Base-by-base conservation (phyloP, 2,888 invertebrate genomes). In the Amitus sp. region DNA sequence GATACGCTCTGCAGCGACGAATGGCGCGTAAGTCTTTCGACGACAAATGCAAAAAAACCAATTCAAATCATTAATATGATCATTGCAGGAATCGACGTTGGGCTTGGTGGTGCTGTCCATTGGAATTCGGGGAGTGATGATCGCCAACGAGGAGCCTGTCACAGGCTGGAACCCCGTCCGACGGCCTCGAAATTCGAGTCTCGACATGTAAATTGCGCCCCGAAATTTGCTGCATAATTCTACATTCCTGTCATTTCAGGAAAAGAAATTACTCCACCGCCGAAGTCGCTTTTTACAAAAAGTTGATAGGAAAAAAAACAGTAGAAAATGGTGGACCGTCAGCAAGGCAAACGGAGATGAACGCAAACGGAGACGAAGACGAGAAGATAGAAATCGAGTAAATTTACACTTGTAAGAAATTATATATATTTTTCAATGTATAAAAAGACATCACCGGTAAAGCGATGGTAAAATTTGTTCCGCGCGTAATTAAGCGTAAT, bases 81-180 rank as follows among this genome's bases (percentile, higher is more conserved):
- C n/a, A 18, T 65, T 66, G 37, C 42, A 82, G 80, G 79, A 82
- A 61, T 18, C 62, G 1, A 76, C 73, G 60, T 66, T 82, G 27
- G 62, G 57, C 47, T 76, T 73, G 66, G 54, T 79, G 27, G 73
- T 73, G 37, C 70, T 83, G 30, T 80, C 80, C 4, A 71, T 77
- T 33, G 78, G 79, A 15, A 85, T 90, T 13, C 85, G 90, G 47
- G 90, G 92, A 18, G 78, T 90, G 18, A 93, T 93, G 93, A 82
- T 89, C 3, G 82, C 86, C 17, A 93, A 93, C 80, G 84, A 85
- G 74, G 84, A 87, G 18, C 90, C 89, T 12, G 84, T 89, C 1
- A 86, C 87, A 10, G 89, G 88, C 27, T 93, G 92, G 92, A 90
- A 89, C 82, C 91, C 91, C 51, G 88, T 92, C 0, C 86, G 86